phyloP scores from a whole-genome alignment of 2,797 vertebrate genomes.

The Lepilemur ruficaudatus region DNA sequence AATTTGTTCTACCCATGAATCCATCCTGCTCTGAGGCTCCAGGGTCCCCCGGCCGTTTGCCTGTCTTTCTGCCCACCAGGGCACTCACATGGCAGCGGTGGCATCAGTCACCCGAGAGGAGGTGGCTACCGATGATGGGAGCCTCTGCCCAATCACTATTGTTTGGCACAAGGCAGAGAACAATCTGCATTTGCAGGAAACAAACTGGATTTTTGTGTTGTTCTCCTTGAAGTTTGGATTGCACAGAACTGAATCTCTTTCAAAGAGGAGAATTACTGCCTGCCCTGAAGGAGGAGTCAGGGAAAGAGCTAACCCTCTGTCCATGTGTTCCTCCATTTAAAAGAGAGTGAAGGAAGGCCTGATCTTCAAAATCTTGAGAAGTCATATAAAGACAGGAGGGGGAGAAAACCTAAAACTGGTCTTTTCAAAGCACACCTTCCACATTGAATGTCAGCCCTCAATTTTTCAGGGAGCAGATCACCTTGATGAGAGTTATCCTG shows the following conservation, averaged over 20 bases:
- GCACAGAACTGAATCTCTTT: slow-evolving; percentile 3
- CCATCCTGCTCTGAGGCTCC: neutral
- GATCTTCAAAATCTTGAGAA: neutral
- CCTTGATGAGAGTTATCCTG: neutral
- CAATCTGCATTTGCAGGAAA: neutral
- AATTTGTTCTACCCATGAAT: slow-evolving; percentile 17
- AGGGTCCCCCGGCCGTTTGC: neutral
- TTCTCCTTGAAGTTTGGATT: slow-evolving; percentile 36
- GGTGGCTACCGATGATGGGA: slow-evolving; percentile 11
- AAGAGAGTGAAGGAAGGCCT: neutral
- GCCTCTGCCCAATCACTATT: neutral
- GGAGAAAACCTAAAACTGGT: neutral
- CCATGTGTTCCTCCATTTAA: neutral
- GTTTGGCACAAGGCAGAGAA: slow-evolving; percentile 36
- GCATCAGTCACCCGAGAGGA: slow-evolving; percentile 33
- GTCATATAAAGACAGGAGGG: neutral
- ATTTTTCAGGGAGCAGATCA: neutral
- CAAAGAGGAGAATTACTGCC: neutral
- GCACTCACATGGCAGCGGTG: neutral
- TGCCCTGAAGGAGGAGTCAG: neutral
- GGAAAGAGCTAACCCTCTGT: neutral
- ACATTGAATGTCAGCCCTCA: neutral
- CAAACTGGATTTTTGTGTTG: neutral
- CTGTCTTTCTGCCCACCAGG: neutral
- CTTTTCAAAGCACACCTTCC: slow-evolving; percentile 17